Percentiles rank a stretch among this genome's conserved stretches.
These are phyloP conservation scores for Drosophila macrospina DNA, from an alignment of 2,888 invertebrate species.

Conservation along the genomic window DNA sequence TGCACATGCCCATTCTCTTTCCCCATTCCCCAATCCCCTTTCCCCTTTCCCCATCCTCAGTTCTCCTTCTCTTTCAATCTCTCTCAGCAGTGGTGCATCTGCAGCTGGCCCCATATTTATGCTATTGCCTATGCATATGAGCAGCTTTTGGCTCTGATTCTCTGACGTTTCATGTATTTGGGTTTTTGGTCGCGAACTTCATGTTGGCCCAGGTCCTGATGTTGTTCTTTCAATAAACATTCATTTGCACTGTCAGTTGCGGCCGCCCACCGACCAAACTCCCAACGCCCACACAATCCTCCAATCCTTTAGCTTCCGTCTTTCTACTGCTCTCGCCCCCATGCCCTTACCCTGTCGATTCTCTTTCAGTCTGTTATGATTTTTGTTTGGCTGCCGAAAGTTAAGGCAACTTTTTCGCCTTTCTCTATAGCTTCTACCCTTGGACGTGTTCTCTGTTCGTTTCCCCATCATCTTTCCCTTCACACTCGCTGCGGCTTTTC, in stretches of 20 bases:
- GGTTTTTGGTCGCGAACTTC: constrained; percentile 32
- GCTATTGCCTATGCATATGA: constrained; percentile 60
- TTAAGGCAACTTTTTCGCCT: constrained; percentile 41
- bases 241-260: constrained; percentile 47
- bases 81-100: constrained; percentile 27
- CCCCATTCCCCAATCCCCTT: too few species aligned
- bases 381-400: constrained; percentile 51
- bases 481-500: constrained; percentile 68
- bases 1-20: constrained; percentile 8
- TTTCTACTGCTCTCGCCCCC: neutral
- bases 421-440: constrained; percentile 12
- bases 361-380: constrained; percentile 44
- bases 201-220: constrained; percentile 21
- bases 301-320: constrained; percentile 9
- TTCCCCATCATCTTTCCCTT: constrained; percentile 8
- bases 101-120: constrained; percentile 42
- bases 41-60: neutral
- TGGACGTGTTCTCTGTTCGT: constrained; percentile 1
- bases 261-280: constrained; percentile 14
- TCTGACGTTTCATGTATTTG: constrained; percentile 40
- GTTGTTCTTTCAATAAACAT: constrained; percentile 64
- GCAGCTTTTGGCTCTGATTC: constrained; percentile 40
- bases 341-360: neutral
- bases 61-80: neutral
- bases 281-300: constrained; percentile 28